Evolutionary conservation across 2,113 vertebrate genomes (phyloP).

Genomic region (Gymnogyps californianus): DNA sequence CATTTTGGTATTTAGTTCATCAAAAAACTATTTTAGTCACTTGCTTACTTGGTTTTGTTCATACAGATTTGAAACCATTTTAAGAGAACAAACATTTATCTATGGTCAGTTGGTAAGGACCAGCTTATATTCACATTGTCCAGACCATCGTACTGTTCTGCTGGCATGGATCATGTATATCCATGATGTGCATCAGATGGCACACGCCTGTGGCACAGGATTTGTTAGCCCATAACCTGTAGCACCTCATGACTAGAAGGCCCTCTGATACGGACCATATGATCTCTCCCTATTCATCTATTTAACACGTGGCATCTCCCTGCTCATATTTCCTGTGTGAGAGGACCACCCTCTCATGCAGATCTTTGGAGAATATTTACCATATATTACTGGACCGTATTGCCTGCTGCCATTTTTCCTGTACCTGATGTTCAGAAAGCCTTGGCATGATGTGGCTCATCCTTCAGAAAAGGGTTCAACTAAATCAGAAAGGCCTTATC

Average conservation of each 20-base stretch:
- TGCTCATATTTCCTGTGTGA: background rate
- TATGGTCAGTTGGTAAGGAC: background rate
- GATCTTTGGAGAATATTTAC: background rate
- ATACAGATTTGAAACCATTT: background rate
- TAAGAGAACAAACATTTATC: background rate
- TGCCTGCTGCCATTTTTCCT: background rate
- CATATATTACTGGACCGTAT: background rate
- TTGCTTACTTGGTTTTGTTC: background rate
- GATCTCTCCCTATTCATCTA: background rate
- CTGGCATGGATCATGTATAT: background rate
- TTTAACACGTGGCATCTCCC: background rate
- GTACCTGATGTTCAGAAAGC: background rate
- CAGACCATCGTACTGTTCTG: fast-evolving
- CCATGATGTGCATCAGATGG: background rate
- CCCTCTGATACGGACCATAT: background rate
- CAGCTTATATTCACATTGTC: background rate
- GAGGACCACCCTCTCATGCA: fast-evolving
- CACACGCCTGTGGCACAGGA: background rate
- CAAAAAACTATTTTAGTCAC: background rate
- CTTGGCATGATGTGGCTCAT: background rate
- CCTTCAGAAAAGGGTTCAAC: background rate
- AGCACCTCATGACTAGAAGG: background rate
- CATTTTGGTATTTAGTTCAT: background rate
- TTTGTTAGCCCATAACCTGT: background rate
- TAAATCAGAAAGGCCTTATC: background rate